These are phyloP conservation scores for Phortica okadai DNA, from an alignment of 2,888 invertebrate species.

Conservation along the genomic window DNA sequence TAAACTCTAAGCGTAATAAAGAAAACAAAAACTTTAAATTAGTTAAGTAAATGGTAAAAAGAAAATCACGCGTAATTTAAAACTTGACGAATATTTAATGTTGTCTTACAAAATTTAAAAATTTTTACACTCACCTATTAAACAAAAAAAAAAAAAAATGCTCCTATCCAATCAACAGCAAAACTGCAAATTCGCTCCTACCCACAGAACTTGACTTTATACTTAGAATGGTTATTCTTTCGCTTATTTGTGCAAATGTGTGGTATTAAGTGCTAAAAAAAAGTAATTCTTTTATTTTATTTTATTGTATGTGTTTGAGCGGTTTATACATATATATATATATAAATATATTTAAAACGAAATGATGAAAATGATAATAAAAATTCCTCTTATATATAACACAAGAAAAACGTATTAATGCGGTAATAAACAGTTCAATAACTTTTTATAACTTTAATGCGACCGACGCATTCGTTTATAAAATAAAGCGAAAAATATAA, in stretches of 20 bases:
- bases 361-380: conserved; percentile 25
- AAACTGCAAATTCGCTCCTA: neutral
- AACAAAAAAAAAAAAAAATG: neutral
- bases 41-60: conserved; percentile 31
- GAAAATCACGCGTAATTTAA: neutral
- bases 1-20: conserved; percentile 16
- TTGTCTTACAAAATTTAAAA: conserved; percentile 37
- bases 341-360: conserved; percentile 32
- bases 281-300: conserved; percentile 23
- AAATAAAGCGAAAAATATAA: conserved; percentile 43
- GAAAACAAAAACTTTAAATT: conserved; percentile 20
- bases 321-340: conserved; percentile 32
- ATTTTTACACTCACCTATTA: conserved; percentile 22
- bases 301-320: conserved; percentile 33
- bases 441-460: neutral
- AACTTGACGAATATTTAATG: conserved; percentile 39
- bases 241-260: conserved; percentile 23
- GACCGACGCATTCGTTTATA: conserved; percentile 35
- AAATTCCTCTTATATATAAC: conserved; percentile 31
- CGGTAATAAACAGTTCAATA: conserved; percentile 25
- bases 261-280: conserved; percentile 19
- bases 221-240: neutral
- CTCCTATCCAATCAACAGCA: neutral
- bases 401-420: neutral
- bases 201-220: neutral